Evolutionary conservation across 2,113 vertebrate genomes (phyloP), one percentile per base, ranked within the genome.

Genomic region (Antigone vipio): DNA sequence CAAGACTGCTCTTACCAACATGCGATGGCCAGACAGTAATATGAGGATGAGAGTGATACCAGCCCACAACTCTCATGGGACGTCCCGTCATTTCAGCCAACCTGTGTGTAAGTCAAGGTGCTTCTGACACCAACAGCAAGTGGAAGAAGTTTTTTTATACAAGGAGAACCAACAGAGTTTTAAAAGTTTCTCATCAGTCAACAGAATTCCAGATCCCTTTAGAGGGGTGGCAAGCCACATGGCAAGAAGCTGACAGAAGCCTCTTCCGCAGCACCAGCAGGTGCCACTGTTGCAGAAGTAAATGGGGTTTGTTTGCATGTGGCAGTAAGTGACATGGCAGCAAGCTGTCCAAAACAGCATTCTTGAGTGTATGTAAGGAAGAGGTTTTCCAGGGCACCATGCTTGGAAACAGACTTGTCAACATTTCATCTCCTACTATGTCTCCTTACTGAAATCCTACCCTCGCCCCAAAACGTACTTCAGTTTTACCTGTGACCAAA

Each of bases 11-110:
- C 98, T 98, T 96, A 99, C 99, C 98, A 0, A 99, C 99, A 53
- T 99, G 99, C 0, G 99, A 99, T 0, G 99, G 99, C 99, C 99
- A 99, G 42, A 99, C 99, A 3, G 99, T 99, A 92, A 99, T 99
- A 84, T 99, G 99, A 29, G 99, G 99, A 85, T 99, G 99, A 44
- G 99, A 99, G 95, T 99, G 99, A 92, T 99, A 99, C 99, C 99
- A 99, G 94, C 99, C 99, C 50, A 99, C 99, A 45, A 99, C 99
- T 88, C 99, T 98, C 99, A 99, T 99, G 34, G 99, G 98, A 11
- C 98, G 98, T 50, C 99, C 99, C 3, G 99, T 99, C 85, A 98
- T 98, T 83, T 99, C 99, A 71, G 99, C 99, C 97, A 99, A 98
- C 88, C 99, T 98, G 99, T 99, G 97, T 82, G 98, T 63, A 66